Conservation (phyloP, 2,113 vertebrate species). For the Alces alces region DNA sequence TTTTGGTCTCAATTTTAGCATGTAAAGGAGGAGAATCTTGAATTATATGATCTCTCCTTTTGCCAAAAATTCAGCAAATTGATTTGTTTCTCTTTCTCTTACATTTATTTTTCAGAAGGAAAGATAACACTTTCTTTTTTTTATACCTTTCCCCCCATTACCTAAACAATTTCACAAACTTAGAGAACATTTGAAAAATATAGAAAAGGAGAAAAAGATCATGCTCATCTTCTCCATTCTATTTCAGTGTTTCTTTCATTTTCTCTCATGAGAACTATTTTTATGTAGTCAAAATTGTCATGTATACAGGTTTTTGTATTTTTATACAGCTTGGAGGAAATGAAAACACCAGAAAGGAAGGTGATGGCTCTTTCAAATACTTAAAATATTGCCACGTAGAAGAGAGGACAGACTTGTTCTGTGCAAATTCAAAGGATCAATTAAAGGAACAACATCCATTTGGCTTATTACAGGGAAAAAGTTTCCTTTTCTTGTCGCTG, state of each 20-base stretch:
- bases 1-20: not conserved
- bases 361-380: not conserved
- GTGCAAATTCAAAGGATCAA: not conserved
- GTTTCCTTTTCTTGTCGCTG: not conserved
- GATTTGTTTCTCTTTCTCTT: not conserved
- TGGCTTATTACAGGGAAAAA: not conserved
- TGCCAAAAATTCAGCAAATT: not conserved
- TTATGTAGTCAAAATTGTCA: slow-evolving; percentile 15
- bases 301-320: not conserved
- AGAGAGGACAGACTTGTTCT: not conserved
- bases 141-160: not conserved
- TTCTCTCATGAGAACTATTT: not conserved
- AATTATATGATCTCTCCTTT: not conserved
- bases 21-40: not conserved
- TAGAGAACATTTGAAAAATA: not conserved
- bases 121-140: not conserved
- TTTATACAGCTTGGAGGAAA: not conserved
- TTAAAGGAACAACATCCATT: not conserved
- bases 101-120: not conserved
- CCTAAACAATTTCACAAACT: not conserved
- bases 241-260: not conserved
- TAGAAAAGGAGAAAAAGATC: not conserved
- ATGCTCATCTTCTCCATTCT: not conserved
- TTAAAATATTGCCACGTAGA: not conserved
- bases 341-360: not conserved